phyloP scores from a whole-genome alignment of 1,140 invertebrate species.

The Apis cerana region DNA sequence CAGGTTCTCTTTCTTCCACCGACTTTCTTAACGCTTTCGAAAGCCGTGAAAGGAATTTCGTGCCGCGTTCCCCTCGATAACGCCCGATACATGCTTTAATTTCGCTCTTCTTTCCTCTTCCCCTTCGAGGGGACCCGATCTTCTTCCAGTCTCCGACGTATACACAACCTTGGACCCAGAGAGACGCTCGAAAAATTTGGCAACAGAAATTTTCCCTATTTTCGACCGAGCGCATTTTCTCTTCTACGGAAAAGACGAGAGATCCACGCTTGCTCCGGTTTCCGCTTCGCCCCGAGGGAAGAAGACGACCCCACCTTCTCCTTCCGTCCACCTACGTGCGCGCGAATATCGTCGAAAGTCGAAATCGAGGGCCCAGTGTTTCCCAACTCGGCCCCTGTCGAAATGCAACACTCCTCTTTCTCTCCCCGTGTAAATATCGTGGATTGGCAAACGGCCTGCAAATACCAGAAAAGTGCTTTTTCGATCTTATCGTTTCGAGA shows the following conservation, averaged over 20 bases:
- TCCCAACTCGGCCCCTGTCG: background rate
- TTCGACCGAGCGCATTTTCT: too few relatives aligned
- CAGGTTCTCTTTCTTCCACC: slow-evolving; percentile 38
- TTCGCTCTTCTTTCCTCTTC: background rate
- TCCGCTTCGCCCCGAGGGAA: slow-evolving; percentile 29
- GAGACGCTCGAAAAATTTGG: too few relatives aligned
- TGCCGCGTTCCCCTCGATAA: slow-evolving; percentile 27
- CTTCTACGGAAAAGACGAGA: background rate
- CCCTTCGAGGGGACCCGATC: too few relatives aligned
- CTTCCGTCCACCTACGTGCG: slow-evolving; percentile 45
- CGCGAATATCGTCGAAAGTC: slow-evolving; percentile 47
- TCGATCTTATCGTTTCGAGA: too few relatives aligned
- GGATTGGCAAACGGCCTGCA: too few relatives aligned
- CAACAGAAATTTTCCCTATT: too few relatives aligned
- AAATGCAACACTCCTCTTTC: background rate
- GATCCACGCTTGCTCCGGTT: slow-evolving; percentile 39
- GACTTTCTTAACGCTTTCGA: slow-evolving; percentile 51
- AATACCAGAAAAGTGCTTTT: too few relatives aligned
- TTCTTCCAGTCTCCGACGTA: too few relatives aligned
- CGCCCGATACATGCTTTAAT: slow-evolving; percentile 3
- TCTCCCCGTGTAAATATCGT: background rate
- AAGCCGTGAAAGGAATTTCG: slow-evolving; percentile 48
- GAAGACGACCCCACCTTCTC: slow-evolving; percentile 39
- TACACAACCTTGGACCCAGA: too few relatives aligned
- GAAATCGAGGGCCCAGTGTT: slow-evolving; percentile 35